A percentile compares a stretch with the other conserved stretches of the same genome.
Conservation (phyloP, 1,140 invertebrate genomes). For the Lycorma delicatula region DNA sequence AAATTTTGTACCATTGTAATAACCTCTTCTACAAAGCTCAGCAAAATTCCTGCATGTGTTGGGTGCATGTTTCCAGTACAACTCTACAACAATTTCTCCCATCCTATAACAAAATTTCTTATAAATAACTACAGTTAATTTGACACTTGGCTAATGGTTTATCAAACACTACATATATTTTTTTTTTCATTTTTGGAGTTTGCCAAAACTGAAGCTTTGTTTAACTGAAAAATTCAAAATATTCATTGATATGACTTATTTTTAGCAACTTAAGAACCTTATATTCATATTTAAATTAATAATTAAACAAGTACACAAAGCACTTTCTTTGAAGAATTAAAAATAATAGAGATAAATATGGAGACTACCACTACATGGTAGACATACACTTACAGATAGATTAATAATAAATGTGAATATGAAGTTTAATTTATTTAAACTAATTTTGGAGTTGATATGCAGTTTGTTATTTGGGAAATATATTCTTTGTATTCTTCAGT, state of each 20-base stretch:
- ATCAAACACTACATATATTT: slow-evolving; percentile 1
- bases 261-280: neutral
- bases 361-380: no score
- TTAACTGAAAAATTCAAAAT: neutral
- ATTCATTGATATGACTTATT: neutral
- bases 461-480: no score
- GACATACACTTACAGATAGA: no score
- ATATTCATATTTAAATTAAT: no score
- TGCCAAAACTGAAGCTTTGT: neutral
- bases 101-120: slow-evolving; percentile 57
- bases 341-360: no score
- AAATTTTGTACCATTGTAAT: slow-evolving; percentile 95
- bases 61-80: slow-evolving; percentile 97
- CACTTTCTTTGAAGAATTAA: no score
- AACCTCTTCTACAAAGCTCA: slow-evolving; percentile 81
- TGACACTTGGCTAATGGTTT: slow-evolving; percentile 4
- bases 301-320: no score
- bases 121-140: slow-evolving; percentile 6
- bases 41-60: slow-evolving; percentile 95
- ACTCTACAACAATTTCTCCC: slow-evolving; percentile 83
- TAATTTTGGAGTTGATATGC: no score
- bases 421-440: no score
- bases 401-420: no score
- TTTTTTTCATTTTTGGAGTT: neutral
- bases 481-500: no score